Percentiles rank a stretch among this genome's conserved stretches.
phyloP scores from a whole-genome alignment of 2,113 vertebrate genomes.

The Heterotis niloticus region DNA sequence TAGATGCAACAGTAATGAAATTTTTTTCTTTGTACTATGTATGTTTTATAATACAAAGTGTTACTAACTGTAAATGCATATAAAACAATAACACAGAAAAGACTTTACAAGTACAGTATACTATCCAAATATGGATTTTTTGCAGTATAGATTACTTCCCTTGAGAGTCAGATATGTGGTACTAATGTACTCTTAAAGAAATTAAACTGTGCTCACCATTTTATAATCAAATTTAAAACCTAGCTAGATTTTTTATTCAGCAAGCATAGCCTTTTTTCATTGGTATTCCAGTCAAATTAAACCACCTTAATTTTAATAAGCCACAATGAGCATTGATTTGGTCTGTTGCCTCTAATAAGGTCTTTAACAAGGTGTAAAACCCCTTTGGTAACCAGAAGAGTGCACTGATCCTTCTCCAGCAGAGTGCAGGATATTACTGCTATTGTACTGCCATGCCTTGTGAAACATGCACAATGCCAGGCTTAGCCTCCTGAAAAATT shows the following conservation, averaged over 20 bases:
- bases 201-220: neutral
- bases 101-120: neutral
- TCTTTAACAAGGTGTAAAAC: slow-evolving; percentile 7
- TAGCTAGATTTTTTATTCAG: neutral
- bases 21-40: too few relatives aligned
- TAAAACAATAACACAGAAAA: neutral
- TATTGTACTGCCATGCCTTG: neutral
- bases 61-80: too few relatives aligned
- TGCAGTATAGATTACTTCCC: too few relatives aligned
- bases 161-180: neutral
- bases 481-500: too few relatives aligned
- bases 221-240: slow-evolving; percentile 12
- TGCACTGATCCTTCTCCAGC: neutral
- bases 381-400: neutral
- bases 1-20: too few relatives aligned
- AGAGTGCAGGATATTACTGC: neutral
- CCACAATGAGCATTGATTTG: slow-evolving; percentile 10
- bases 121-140: neutral
- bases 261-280: neutral
- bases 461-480: neutral
- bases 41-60: too few relatives aligned
- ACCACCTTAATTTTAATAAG: slow-evolving; percentile 21
- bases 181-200: neutral
- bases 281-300: slow-evolving; percentile 19
- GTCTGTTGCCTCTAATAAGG: slow-evolving; percentile 20